Evolutionary conservation across 1,140 invertebrate genomes (phyloP).

Genomic region (Ceratina calcarata): DNA sequence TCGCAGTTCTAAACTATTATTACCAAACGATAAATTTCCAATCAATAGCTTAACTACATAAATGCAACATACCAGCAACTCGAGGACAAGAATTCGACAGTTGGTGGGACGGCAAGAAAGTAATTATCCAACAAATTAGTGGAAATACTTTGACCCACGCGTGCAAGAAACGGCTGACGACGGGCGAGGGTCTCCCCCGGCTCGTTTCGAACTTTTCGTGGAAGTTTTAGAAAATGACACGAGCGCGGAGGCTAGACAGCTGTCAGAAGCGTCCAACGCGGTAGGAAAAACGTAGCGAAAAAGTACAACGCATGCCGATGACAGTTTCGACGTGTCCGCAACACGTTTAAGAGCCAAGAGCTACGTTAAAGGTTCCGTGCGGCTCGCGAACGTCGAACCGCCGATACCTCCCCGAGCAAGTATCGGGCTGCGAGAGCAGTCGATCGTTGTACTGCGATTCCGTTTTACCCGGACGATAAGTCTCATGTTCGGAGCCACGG

Average conservation of each 20-base stretch:
- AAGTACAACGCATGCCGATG: slow-evolving; percentile 48
- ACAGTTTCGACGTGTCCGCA: slow-evolving; percentile 64
- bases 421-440: background rate
- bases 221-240: background rate
- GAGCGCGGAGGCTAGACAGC: background rate
- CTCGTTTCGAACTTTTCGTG: background rate
- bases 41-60: background rate
- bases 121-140: background rate
- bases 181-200: no score
- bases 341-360: slow-evolving; percentile 59
- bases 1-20: background rate
- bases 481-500: background rate
- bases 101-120: no score
- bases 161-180: no score
- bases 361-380: slow-evolving; percentile 53
- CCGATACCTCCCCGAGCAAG: no score
- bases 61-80: no score
- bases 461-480: background rate
- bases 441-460: background rate
- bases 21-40: background rate
- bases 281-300: slow-evolving; percentile 38
- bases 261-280: slow-evolving; percentile 2
- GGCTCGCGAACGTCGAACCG: slow-evolving; percentile 55
- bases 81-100: background rate
- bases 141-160: no score